Percentiles rank a stretch among this genome's conserved stretches.
Evolutionary conservation across 2,113 vertebrate species (phyloP).

Genomic region (Manacus vitellinus): DNA sequence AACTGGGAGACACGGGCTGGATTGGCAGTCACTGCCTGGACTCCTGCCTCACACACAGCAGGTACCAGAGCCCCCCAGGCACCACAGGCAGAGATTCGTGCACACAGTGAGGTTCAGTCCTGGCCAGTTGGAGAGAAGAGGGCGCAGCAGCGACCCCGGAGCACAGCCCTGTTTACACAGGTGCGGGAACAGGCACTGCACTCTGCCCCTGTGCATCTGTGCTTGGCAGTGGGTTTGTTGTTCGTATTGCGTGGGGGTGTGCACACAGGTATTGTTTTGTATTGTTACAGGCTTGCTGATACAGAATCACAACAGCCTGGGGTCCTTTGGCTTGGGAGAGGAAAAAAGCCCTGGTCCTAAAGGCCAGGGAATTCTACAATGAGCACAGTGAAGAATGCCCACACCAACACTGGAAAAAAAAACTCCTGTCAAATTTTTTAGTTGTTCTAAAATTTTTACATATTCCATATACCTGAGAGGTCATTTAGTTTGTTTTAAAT

Average conservation of each 20-base stretch:
- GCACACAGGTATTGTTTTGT: not conserved
- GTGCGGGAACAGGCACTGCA: not conserved
- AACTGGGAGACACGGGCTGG: too few relatives aligned
- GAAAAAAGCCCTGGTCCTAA: not conserved
- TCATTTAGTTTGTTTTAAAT: not conserved
- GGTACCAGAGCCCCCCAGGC: not conserved
- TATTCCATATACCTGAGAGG: not conserved
- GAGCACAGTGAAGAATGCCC: not conserved
- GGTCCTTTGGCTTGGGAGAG: not conserved
- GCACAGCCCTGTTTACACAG: not conserved
- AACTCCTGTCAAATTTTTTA: not conserved
- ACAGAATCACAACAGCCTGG: not conserved
- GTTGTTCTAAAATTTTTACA: not conserved
- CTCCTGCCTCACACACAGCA: not conserved
- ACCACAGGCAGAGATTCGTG: not conserved
- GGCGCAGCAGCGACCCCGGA: accelerated
- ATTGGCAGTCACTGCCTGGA: not conserved
- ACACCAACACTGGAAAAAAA: not conserved
- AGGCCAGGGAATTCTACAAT: not conserved
- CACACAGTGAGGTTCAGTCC: not conserved
- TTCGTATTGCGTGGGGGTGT: accelerated
- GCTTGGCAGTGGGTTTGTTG: not conserved
- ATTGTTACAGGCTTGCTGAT: accelerated
- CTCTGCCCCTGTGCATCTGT: not conserved
- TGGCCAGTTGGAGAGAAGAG: not conserved